Conservation (phyloP, 2,797 vertebrate genomes). For the Astyanax mexicanus region DNA sequence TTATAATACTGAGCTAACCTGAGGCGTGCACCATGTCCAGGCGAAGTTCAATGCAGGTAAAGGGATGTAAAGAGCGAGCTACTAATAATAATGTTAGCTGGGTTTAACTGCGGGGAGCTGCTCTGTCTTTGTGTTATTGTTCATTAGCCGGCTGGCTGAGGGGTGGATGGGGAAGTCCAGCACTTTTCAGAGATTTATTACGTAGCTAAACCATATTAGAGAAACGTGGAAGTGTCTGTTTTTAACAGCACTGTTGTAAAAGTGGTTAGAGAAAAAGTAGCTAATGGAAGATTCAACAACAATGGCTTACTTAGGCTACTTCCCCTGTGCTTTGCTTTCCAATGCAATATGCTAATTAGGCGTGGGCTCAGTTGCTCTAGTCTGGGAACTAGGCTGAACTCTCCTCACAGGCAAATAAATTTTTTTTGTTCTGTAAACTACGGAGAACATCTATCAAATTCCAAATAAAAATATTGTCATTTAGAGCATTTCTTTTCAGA, state of each 20-base stretch:
- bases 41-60: slow-evolving; percentile 66
- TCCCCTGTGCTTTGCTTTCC: slow-evolving; percentile 13
- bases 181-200: neutral
- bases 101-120: neutral
- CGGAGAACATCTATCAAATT: no score
- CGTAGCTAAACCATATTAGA: neutral
- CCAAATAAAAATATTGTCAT: no score
- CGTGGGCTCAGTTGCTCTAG: neutral
- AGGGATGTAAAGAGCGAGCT: slow-evolving; percentile 61
- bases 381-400: neutral
- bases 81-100: no score
- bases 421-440: no score
- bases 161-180: neutral
- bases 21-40: slow-evolving; percentile 69
- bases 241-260: neutral
- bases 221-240: neutral
- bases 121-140: neutral
- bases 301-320: neutral
- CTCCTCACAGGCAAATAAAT: neutral
- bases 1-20: neutral
- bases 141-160: neutral
- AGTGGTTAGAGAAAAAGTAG: no score
- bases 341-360: slow-evolving; percentile 27
- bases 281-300: slow-evolving; percentile 13
- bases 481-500: no score